A percentile compares a stretch with the other conserved stretches of the same genome.
Conservation (phyloP, 2,888 invertebrate genomes). For the Pheosia tremula region DNA sequence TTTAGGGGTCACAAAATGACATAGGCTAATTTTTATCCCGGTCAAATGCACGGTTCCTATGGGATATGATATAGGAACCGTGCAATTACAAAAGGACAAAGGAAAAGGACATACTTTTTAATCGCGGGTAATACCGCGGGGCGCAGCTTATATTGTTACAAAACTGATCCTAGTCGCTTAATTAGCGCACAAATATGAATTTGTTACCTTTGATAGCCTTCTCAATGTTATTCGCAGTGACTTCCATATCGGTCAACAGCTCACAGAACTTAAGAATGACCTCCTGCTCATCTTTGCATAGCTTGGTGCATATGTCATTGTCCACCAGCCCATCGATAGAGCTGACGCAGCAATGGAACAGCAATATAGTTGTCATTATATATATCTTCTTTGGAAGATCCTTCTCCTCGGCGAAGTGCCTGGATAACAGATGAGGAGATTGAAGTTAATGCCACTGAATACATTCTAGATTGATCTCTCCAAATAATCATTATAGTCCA, state of each 20-base stretch:
- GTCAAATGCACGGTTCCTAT: too few species aligned
- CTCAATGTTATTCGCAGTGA: slow-evolving; percentile 58
- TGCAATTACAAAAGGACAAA: too few species aligned
- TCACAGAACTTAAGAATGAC: slow-evolving; percentile 65
- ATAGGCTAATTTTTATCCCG: too few species aligned
- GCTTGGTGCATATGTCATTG: slow-evolving; percentile 51
- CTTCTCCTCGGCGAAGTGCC: slow-evolving; percentile 48
- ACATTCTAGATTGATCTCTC: too few species aligned
- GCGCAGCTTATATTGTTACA: too few species aligned
- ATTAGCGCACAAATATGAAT: background rate
- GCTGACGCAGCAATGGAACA: slow-evolving; percentile 62
- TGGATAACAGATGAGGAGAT: slow-evolving; percentile 18
- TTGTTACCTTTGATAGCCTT: slow-evolving; percentile 54
- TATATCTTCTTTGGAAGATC: slow-evolving; percentile 54
- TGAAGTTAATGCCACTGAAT: too few species aligned
- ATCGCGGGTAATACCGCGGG: too few species aligned
- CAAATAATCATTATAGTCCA: too few species aligned
- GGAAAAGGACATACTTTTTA: too few species aligned
- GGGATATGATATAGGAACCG: too few species aligned
- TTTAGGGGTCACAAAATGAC: too few species aligned
- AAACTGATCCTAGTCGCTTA: too few species aligned
- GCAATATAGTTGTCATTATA: slow-evolving; percentile 52
- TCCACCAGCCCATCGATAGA: slow-evolving; percentile 53
- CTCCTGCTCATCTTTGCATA: slow-evolving; percentile 53
- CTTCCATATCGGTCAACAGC: slow-evolving; percentile 54